Percentiles rank a stretch among this genome's conserved stretches.
Conservation (phyloP, 35 echinoderm and acorn worm genomes). For the Apostichopus parvimensis region DNA sequence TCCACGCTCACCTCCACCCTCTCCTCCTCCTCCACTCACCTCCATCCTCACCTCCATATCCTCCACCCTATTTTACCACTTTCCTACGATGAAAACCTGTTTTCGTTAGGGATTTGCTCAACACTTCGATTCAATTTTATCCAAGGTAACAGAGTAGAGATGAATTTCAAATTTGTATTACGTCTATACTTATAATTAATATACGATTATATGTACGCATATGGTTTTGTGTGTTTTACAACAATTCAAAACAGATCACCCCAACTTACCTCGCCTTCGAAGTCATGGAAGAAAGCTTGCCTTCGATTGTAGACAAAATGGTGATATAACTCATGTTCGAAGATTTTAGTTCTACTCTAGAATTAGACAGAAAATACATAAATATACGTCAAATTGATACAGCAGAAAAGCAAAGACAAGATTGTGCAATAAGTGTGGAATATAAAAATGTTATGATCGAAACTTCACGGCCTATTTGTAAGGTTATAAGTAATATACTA, state of each 20-base stretch:
- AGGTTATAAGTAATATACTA: not conserved
- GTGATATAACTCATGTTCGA: conserved; percentile 19
- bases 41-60: too few relatives aligned
- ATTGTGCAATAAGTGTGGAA: not conserved
- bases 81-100: too few relatives aligned
- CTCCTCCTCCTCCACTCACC: too few relatives aligned
- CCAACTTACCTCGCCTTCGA: conserved; percentile 8
- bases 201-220: not conserved
- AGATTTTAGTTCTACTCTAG: not conserved
- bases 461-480: not conserved
- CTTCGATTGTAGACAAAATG: conserved; percentile 16
- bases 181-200: not conserved
- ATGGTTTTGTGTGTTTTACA: conserved; percentile 1
- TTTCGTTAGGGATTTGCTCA: too few relatives aligned
- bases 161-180: not conserved
- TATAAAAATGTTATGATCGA: not conserved
- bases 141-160: not conserved
- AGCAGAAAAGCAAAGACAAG: not conserved
- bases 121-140: not conserved
- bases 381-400: not conserved
- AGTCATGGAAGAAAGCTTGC: conserved; percentile 10
- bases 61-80: too few relatives aligned
- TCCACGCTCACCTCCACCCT: too few relatives aligned
- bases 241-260: not conserved
- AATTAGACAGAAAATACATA: not conserved